Evolutionary conservation across 2,888 invertebrate species (phyloP), one percentile per base, ranked within the genome.

Genomic region (Holacanthella duospinosa): DNA sequence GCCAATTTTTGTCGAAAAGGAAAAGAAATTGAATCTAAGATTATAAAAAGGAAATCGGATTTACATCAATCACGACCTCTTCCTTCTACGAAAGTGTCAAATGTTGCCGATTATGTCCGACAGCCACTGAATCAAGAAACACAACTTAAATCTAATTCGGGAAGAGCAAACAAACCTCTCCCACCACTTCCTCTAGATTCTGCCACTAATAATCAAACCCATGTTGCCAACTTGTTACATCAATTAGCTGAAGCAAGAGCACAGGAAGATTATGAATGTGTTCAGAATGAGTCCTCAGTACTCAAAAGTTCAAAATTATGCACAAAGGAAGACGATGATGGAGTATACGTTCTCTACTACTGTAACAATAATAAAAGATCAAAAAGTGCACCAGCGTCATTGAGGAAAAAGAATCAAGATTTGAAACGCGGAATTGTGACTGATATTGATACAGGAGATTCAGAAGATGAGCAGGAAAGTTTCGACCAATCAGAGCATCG

Each of bases 261-360:
- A 1, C 44, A 55, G n/a, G n/a, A n/a, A n/a, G n/a, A n/a, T n/a
- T 63, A 63, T 44, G 63, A 63, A 29, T 60, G 63, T 29, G 26
- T 55, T 55, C 6, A 21, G 26, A 25, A 26, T 6, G 55, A 55
- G 9, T 16, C 12, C 16, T 9, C 53, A 6, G 19, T 44, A n/a
- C 60, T 29, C 48, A 19, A 19, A 56, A 25, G n/a, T n/a, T n/a
- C n/a, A n/a, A n/a, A n/a, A n/a, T 43, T 19, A 9, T 21, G 19
- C 3, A 21, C 43, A 28, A 36, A 59, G 28, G 19, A 56, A 53
- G 54, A 66, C 60, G 48, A 57, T n/a, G 70, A 71, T 48, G 70
- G 69, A 1, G 65, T 71, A 6, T 71, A 70, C 64, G 67, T 72
- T 56, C 65, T 72, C 9, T 72, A 72, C 61, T 71, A 67, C 59